A percentile compares a stretch with the other conserved stretches of the same genome.
These are phyloP conservation scores for Trogon surrucura DNA, from an alignment of 2,113 vertebrate species.

Conservation along the genomic window DNA sequence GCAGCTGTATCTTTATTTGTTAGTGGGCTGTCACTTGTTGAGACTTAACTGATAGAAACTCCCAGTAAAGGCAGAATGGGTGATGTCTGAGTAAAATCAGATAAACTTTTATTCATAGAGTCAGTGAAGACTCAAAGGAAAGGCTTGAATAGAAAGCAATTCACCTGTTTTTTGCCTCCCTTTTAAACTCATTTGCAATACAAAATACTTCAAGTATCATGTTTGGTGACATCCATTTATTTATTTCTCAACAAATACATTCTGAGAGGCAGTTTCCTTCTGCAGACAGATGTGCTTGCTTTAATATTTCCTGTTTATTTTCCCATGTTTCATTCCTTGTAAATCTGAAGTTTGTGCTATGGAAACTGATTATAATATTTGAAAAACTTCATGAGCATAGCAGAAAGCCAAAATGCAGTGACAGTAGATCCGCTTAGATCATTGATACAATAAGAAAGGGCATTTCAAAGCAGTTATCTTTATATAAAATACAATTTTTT, in stretches of 20 bases:
- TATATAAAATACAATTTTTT: not conserved
- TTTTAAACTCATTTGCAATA: not conserved
- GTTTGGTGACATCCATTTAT: not conserved
- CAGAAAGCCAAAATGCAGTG: not conserved
- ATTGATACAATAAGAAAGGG: not conserved
- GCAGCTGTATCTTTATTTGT: not conserved
- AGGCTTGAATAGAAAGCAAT: not conserved
- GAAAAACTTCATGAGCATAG: not conserved
- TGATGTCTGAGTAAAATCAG: not conserved
- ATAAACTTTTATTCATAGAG: not conserved
- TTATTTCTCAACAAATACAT: not conserved
- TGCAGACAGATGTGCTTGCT: not conserved
- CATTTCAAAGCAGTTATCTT: not conserved
- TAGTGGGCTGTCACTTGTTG: not conserved
- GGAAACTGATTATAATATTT: not conserved
- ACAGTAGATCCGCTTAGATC: not conserved
- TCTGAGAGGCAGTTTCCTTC: not conserved
- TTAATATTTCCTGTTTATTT: slow-evolving; percentile 31
- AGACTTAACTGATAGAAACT: not conserved
- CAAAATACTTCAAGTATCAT: not conserved
- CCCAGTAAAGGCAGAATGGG: not conserved
- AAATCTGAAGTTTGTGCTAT: not conserved
- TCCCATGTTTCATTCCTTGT: not conserved
- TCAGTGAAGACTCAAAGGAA: not conserved
- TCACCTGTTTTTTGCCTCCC: not conserved